Evolutionary conservation across 2,888 invertebrate species (phyloP), one percentile per base, ranked within the genome.

Genomic region (Apamea monoglypha): DNA sequence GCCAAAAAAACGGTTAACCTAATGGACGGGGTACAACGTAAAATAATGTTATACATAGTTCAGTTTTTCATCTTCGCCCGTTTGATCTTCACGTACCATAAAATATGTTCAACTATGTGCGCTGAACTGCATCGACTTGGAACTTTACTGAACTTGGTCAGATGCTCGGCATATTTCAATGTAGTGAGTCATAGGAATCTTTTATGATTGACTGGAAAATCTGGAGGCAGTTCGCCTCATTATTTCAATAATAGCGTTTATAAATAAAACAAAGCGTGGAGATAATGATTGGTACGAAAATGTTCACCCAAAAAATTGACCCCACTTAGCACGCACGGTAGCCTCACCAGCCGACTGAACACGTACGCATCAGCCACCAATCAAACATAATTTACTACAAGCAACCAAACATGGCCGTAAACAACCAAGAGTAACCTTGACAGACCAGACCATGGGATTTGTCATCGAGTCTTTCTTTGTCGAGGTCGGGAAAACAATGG

Each of bases 401-500:
- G 67, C 74, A 76, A 68, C 90, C 88, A 85, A 87, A 90, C 76
- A 84, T 86, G 83, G 89, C 80, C 50, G 83, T 81, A 84, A 84
- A 89, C 86, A 88, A 82, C 82, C 83, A 85, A 83, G 85, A 87
- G 95, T 96, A 94, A 95, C 96, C 96, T 96, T 96, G 96, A 94
- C 95, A 93, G 91, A 89, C 86, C 89, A 91, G 91, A 91, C 92
- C 90, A 90, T 90, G 91, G 91, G 89, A 91, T 92, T 94, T 94
- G 95, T 95, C 96, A 96, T 93, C 94, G 87, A 89, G 91, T 95
- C 95, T 96, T 96, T 96, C 96, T 95, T 95, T 91, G 92, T 89
- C 94, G 94, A 96, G 96, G 96, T 94, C 95, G 91, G 86, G 87
- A 91, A 85, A 91, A 95, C 96, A 96, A 96, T 96, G 91, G 94